A percentile compares a stretch with the other conserved stretches of the same genome.
Conservation (phyloP, 1,140 invertebrate species). For the Cyclargus thomasi region DNA sequence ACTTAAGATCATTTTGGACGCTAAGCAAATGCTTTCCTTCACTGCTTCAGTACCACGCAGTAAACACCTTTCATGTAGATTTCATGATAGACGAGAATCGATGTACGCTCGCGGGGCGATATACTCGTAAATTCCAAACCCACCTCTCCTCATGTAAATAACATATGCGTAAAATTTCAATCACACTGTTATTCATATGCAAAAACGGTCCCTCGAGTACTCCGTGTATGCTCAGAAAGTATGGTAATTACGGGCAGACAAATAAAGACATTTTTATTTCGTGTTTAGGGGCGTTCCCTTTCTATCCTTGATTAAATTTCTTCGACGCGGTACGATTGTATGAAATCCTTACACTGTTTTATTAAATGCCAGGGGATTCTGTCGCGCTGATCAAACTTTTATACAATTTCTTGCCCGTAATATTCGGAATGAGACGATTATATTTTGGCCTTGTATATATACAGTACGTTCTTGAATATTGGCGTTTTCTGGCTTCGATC, state of each 20-base stretch:
- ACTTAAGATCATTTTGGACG: no score
- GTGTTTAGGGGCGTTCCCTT: constrained; percentile 4
- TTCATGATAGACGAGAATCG: no score
- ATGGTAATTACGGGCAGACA: constrained; percentile 14
- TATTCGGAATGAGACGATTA: no score
- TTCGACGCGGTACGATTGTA: not conserved
- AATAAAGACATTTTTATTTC: constrained; percentile 13
- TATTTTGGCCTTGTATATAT: no score
- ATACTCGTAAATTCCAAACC: not conserved
- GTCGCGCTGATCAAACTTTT: constrained; percentile 1
- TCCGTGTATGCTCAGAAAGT: constrained; percentile 10
- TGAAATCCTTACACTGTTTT: constrained; percentile 2
- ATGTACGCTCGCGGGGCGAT: not conserved
- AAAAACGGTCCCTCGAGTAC: constrained; percentile 3
- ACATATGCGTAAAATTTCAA: constrained; percentile 14
- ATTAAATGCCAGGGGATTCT: not conserved
- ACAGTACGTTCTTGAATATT: no score
- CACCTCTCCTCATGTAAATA: not conserved
- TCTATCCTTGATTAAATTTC: constrained; percentile 14
- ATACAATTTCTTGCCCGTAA: no score
- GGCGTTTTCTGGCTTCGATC: no score
- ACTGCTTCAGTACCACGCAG: no score
- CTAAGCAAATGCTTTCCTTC: no score
- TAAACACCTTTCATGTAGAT: no score
- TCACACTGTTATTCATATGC: constrained; percentile 10